Base-by-base conservation (phyloP, 2,888 invertebrate genomes). In the Sarcophaga variegata region DNA sequence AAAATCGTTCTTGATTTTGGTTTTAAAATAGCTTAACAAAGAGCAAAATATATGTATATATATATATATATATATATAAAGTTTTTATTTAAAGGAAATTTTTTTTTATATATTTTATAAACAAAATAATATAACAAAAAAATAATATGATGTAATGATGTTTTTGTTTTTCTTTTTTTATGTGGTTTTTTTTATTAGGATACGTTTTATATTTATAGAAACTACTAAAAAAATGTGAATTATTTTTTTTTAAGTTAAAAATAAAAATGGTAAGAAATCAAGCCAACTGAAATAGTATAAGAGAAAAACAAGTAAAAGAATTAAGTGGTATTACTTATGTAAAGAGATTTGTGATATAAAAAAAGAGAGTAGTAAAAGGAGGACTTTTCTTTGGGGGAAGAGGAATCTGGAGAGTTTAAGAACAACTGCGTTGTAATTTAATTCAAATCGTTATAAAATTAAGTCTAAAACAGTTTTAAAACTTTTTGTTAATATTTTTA, bases 351-450 rank as follows among this genome's bases (percentile, higher is more conserved):
- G 37, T 66, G 69, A 83, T 84, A 64, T 81, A 63, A 63, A 63
- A 72, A 86, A 88, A 84, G 75, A 88, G 88, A 89, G 85, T 72
- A 77, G 37, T 69, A 72, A 83, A 71, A 76, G 27, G 70, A 71
- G 74, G 72, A 70, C 59, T 80, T 80, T 49, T 74, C n/a, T 45
- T 27, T 66, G 22, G 49, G 37, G 64, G 14, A 4, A n/a, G 22
- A 54, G 1, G 59, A 80, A 54, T 47, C 20, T 20, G 47, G 47
- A 74, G n/a, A 49, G 20, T 12, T 63, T 25, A 82, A 49, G 66
- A 66, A 47, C 22, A 27, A 37, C 71, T 49, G 54, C 59, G 70
- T 64, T 66, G 8, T 54, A 10, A 6, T 45, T 59, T 60, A 49
- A 22, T 54, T 22, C 49, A 10, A 37, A 37, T 64, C 60, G 54